phyloP scores from a whole-genome alignment of 2,797 vertebrate species.

The Rhincodon typus region DNA sequence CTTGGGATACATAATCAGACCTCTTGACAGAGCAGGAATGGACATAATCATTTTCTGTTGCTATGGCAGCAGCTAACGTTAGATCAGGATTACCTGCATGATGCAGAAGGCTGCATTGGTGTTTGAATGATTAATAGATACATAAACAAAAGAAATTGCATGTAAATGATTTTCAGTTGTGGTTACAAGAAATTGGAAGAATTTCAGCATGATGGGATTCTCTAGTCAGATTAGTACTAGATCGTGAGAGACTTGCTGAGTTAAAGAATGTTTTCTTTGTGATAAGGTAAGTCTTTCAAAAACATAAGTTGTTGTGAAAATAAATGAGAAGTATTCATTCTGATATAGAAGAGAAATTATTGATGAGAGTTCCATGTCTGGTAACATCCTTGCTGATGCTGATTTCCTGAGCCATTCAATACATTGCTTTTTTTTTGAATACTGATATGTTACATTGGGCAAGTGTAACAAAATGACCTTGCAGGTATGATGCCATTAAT shows the following conservation, averaged over 20 bases:
- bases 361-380: not conserved
- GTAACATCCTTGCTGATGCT: not conserved
- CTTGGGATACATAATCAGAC: constrained; percentile 25
- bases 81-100: constrained; percentile 15
- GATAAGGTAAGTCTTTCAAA: not conserved
- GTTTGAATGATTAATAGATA: constrained; percentile 17
- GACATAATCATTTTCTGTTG: constrained; percentile 21
- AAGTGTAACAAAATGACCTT: not conserved
- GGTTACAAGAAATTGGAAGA: not conserved
- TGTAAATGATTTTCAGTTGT: not conserved
- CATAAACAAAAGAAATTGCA: not conserved
- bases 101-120: not conserved
- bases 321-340: not conserved
- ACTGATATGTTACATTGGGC: not conserved
- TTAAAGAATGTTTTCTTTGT: not conserved
- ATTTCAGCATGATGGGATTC: not conserved
- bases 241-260: not conserved
- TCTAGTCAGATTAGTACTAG: not conserved
- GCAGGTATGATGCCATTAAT: not conserved
- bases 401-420: not conserved
- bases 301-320: not conserved
- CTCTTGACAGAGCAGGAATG: constrained; percentile 1
- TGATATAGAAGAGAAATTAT: not conserved
- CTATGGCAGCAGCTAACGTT: constrained; percentile 5
- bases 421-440: not conserved